Conservation (phyloP, 2,888 invertebrate genomes). For the Argyresthia albistria region DNA sequence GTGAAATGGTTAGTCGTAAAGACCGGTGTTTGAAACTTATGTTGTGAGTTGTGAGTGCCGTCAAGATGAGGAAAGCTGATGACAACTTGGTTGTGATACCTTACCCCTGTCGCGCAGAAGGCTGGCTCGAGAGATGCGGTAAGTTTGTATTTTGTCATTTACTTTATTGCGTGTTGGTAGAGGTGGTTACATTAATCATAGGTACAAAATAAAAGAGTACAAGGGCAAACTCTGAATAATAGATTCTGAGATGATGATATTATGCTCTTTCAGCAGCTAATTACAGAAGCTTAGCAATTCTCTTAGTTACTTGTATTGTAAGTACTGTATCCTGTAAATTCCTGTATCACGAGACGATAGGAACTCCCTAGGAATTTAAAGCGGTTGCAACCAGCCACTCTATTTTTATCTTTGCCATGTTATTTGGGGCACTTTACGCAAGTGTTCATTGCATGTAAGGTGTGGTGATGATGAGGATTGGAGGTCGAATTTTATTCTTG, state of each 20-base stretch:
- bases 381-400: slow-evolving; percentile 3
- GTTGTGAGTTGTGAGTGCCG: slow-evolving; percentile 14
- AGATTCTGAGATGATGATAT: no score
- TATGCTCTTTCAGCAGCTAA: no score
- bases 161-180: no score
- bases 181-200: no score
- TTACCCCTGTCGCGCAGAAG: slow-evolving; percentile 61
- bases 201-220: no score
- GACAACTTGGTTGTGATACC: slow-evolving; percentile 36
- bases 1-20: background rate
- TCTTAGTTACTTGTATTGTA: no score
- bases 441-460: slow-evolving; percentile 16
- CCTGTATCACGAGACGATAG: no score
- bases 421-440: slow-evolving; percentile 55
- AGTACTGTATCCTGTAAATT: no score
- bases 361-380: background rate
- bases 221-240: no score
- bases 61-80: slow-evolving; percentile 45
- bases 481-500: background rate
- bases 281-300: no score
- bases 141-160: slow-evolving; percentile 26
- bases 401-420: slow-evolving; percentile 35
- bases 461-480: no score
- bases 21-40: slow-evolving; percentile 17
- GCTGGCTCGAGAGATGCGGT: slow-evolving; percentile 65